Percentiles rank a stretch among this genome's conserved stretches.
phyloP scores from a whole-genome alignment of 2,797 vertebrate species.

The Erithacus rubecula region DNA sequence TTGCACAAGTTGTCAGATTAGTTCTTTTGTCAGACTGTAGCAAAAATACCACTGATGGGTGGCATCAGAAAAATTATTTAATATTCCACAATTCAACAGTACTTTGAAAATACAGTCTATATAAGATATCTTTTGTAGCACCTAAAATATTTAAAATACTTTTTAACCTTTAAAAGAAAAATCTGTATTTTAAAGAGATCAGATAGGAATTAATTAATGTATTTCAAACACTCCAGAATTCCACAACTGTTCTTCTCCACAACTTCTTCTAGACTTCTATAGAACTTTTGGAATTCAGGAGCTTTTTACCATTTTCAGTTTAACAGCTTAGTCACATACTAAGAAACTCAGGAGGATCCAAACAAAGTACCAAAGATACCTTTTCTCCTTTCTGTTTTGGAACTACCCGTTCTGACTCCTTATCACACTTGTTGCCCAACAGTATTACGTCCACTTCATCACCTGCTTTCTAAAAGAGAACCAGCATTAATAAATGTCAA shows the following conservation, averaged over 20 bases:
- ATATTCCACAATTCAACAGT: neutral
- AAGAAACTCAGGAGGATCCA: neutral
- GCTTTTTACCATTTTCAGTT: neutral
- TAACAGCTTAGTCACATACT: neutral
- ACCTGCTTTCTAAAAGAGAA: constrained; percentile 72
- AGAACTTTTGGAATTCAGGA: neutral
- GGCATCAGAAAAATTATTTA: neutral
- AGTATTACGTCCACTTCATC: constrained; percentile 75
- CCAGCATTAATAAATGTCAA: constrained; percentile 12
- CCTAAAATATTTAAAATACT: neutral
- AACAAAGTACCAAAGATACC: constrained; percentile 58
- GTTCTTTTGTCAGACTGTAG: neutral
- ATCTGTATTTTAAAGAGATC: neutral
- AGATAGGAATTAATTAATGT: neutral
- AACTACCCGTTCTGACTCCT: constrained; percentile 72
- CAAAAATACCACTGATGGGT: neutral
- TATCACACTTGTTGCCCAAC: constrained; percentile 79
- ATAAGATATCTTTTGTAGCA: neutral
- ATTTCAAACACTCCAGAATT: neutral
- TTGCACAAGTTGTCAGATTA: neutral
- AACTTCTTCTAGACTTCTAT: neutral
- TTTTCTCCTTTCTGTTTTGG: constrained; percentile 75
- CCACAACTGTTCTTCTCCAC: neutral
- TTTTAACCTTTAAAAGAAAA: neutral
- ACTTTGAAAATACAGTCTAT: neutral